Evolutionary conservation across 2,888 invertebrate species (phyloP).

Genomic region (Ecliptopera silaceata): DNA sequence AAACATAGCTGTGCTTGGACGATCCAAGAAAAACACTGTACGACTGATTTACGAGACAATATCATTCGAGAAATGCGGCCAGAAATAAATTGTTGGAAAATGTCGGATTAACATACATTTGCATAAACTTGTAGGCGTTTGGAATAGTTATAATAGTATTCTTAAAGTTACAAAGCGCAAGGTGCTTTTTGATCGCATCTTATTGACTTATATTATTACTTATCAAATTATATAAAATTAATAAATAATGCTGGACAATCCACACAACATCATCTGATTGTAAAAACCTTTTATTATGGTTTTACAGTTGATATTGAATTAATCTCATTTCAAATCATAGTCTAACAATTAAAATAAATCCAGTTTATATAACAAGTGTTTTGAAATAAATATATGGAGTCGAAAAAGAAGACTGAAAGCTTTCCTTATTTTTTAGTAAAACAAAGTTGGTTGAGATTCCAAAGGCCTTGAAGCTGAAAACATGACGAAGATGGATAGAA

Average conservation of each 20-base stretch:
- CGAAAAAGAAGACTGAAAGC: too few relatives aligned
- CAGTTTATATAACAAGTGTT: too few relatives aligned
- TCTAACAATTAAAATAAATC: too few relatives aligned
- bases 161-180: neutral
- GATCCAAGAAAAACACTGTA: slow-evolving; percentile 79
- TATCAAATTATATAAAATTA: too few relatives aligned
- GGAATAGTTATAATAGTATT: slow-evolving; percentile 29
- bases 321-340: too few relatives aligned
- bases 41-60: slow-evolving; percentile 81
- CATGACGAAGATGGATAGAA: slow-evolving; percentile 67
- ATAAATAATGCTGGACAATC: too few relatives aligned
- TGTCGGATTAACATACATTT: slow-evolving; percentile 67
- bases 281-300: too few relatives aligned
- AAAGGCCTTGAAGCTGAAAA: slow-evolving; percentile 39
- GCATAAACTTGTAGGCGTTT: slow-evolving; percentile 45
- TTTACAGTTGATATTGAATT: too few relatives aligned
- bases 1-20: slow-evolving; percentile 63
- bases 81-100: slow-evolving; percentile 75
- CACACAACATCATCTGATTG: too few relatives aligned
- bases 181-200: neutral
- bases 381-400: too few relatives aligned
- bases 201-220: too few relatives aligned
- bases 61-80: slow-evolving; percentile 77
- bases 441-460: slow-evolving; percentile 2
- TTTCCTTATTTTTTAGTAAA: neutral